Evolutionary conservation across 2,797 vertebrate species (phyloP).

Genomic region (Typhlichthys subterraneus): DNA sequence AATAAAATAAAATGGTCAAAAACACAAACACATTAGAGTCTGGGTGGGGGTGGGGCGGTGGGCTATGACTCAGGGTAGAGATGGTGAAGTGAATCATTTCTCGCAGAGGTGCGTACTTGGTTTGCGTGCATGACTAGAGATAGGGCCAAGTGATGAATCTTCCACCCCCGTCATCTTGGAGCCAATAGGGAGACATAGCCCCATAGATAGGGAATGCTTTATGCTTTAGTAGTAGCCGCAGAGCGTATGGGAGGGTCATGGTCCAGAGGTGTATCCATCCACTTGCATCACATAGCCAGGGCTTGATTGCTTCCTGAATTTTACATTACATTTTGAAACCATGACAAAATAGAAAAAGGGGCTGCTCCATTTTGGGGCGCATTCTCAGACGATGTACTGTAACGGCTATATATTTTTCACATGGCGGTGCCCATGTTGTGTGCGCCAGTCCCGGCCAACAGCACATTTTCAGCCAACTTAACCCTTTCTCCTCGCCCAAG

Average conservation of each 20-base stretch:
- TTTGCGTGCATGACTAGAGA: no score
- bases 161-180: not conserved
- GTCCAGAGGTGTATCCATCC: not conserved
- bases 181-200: not conserved
- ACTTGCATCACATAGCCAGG: not conserved
- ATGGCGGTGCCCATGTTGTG: not conserved
- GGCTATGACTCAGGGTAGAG: constrained; percentile 20
- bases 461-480: not conserved
- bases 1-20: no score
- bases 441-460: not conserved
- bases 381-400: not conserved
- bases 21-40: not conserved
- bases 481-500: not conserved
- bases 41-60: not conserved
- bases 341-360: not conserved
- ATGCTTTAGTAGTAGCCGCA: not conserved
- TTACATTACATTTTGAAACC: not conserved
- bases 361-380: no score
- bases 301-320: not conserved
- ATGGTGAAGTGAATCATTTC: not conserved
- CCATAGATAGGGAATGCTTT: not conserved
- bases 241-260: not conserved
- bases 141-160: constrained; percentile 5
- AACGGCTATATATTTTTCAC: not conserved
- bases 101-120: no score